Evolutionary conservation across 64 coral and sea anemone species (phyloP).

Genomic region (Pocillopora damicornis): DNA sequence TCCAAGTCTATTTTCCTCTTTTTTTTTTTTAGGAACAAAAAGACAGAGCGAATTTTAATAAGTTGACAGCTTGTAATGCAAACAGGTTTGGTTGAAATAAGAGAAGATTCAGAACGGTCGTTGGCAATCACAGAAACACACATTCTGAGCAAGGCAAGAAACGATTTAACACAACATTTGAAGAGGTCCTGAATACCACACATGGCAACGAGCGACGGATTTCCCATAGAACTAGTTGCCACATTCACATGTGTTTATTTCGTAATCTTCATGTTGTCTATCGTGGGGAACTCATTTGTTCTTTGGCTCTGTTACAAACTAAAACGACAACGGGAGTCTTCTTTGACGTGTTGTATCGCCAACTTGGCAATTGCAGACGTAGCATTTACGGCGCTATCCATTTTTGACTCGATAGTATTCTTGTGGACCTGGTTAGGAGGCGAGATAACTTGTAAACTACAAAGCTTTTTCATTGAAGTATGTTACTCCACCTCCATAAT

Average conservation of each 20-base stretch:
- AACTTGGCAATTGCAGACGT: constrained; percentile 43
- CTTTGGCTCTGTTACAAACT: constrained; percentile 10
- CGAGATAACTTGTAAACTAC: constrained; percentile 24
- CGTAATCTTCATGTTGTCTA: neutral
- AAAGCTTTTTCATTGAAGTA: constrained; percentile 31
- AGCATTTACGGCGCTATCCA: constrained; percentile 1
- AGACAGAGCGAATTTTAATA: too few species aligned
- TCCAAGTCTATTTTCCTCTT: too few species aligned
- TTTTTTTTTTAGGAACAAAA: too few species aligned
- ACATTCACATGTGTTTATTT: neutral
- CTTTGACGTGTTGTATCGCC: constrained; percentile 27
- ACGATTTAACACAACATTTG: too few species aligned
- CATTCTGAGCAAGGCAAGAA: too few species aligned
- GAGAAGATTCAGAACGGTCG: too few species aligned
- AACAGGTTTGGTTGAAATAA: too few species aligned
- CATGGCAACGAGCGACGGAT: constrained; percentile 1
- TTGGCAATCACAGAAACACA: too few species aligned
- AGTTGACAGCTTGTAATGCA: too few species aligned
- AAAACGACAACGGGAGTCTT: neutral
- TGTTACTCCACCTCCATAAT: constrained; percentile 46
- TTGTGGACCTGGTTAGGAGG: constrained; percentile 29
- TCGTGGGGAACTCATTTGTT: constrained; percentile 37
- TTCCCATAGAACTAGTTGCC: neutral
- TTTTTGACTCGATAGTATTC: constrained; percentile 32
- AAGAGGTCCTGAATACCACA: too few species aligned